Base-by-base conservation (phyloP, 2,797 vertebrate species). In the Danio albolineatus region DNA sequence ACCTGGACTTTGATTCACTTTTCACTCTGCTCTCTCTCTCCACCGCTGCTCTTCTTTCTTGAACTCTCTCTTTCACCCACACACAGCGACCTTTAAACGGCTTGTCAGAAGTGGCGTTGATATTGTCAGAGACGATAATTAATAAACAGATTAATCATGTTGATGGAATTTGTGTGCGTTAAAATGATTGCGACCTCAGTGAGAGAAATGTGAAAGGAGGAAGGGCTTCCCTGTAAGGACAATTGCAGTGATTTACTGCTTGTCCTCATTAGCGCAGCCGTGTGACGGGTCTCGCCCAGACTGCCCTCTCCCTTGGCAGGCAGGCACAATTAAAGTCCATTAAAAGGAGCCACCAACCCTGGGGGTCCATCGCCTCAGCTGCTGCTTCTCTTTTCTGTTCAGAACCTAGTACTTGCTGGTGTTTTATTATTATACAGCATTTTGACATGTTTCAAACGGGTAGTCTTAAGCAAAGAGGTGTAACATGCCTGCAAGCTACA, bases 111-210 rank as follows among this genome's bases (percentile, higher is more conserved):
- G 48, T 67, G 44, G 64, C 69, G 72, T 82, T 76, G 64, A 82
- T 77, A 81, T 85, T 84, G 59, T 76, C 53, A 54, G 70, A n/a
- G n/a, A 76, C 60, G 73, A 80, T 88, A 85, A 85, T 85, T 84
- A 85, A 86, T 85, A 84, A 66, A 76, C 78, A 83, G 72, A 84
- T 80, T 84, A 82, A 86, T 85, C 67, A 80, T 81, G 44, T 44
- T 61, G 78, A 65, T 80, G 74, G 62, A 9, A 46, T 66, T 36
- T 73, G 69, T 53, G 43, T 60, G 69, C n/a, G 28, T 54, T 44
- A 73, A 83, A 72, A 79, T 72, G 12, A 61, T 43, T 67, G 28
- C 64, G 53, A 73, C 54, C 54, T 73, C 56, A 48, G n/a, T 60
- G 39, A 49, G 62, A 74, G 41, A 77, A 77, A 56, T 65, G 74